A percentile compares a stretch with the other conserved stretches of the same genome.
Conservation (phyloP, 2,113 vertebrate genomes). For the Bettongia penicillata region DNA sequence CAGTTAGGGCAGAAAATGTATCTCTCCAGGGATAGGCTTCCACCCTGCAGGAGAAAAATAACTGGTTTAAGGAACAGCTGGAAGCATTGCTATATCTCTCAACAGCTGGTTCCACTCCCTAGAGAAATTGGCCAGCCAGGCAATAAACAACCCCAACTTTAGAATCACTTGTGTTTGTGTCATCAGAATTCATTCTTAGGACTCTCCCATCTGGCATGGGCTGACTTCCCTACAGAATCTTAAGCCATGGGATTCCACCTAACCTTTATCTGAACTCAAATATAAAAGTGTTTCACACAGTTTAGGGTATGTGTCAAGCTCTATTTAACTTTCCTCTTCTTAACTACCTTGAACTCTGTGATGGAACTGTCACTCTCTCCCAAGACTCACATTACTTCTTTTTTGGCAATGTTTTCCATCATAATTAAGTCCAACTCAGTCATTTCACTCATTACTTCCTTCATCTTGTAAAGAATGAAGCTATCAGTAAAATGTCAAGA, state of each 20-base stretch:
- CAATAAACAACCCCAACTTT: not conserved
- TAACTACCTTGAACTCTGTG: not conserved
- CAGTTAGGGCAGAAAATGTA: not conserved
- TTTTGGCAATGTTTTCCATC: not conserved
- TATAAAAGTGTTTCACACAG: not conserved
- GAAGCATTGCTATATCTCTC: not conserved
- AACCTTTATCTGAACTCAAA: not conserved
- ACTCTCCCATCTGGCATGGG: not conserved
- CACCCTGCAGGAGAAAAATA: not conserved
- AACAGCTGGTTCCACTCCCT: not conserved
- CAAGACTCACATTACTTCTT: not conserved
- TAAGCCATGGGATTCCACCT: not conserved
- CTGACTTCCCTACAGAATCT: not conserved
- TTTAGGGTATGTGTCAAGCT: not conserved
- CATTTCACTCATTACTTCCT: not conserved
- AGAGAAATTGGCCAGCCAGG: not conserved
- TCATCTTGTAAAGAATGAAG: not conserved
- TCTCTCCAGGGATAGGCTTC: not conserved
- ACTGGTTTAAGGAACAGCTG: not conserved
- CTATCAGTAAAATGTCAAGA: not conserved
- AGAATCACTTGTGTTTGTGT: not conserved
- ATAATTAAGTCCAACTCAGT: not conserved
- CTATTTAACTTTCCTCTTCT: not conserved
- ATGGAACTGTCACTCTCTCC: not conserved
- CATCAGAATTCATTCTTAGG: not conserved